Base-by-base conservation (phyloP, 2,113 vertebrate genomes). In the Osmerus mordax region DNA sequence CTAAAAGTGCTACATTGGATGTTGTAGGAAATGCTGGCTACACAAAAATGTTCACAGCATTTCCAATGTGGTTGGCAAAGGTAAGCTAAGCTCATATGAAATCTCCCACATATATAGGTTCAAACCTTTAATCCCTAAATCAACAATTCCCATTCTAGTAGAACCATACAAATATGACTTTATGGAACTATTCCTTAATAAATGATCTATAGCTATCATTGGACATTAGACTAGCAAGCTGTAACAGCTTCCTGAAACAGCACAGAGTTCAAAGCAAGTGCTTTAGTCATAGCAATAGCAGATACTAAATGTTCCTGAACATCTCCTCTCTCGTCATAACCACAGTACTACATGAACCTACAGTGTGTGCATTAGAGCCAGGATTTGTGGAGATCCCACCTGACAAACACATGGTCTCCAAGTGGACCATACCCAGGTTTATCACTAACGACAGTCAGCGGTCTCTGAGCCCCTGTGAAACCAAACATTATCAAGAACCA, bases 11-110 rank as follows among this genome's bases (percentile, higher is more conserved):
- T 53, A 25, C 18, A 53, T 6, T 19, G 41, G 51, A 23, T 1
- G 32, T 65, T 15, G 12, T 12, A 23, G 14, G 65, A 67, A 67
- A 51, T 67, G 47, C 65, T 67, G 8, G 41, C 65, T 51, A 67
- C n/a, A 63, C 25, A 28, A 5, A 29, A 0, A 0, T n/a, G 7
- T 29, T 32, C 14, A 61, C 21, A 61, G 21, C 2, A 15, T 25
- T 61, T 13, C 14, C 25, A 61, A 61, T 13, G 14, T 23, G 9
- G 25, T 59, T 28, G 13, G 23, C 21, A 23, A 61, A 25, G 14
- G 61, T 63, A 6, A 18, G 4, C 32, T 36, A 36, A 36, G 7
- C 32, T 36, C 32, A 36, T 36, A 6, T 36, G 32, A 36, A 36
- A 36, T 36, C 32, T 36, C 7, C 32, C 32, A 36, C 32, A 36